Percentiles rank a stretch among this genome's conserved stretches.
These are phyloP conservation scores for Apostichopus californicus DNA, from an alignment of 35 echinoderm and acorn worm genomes.

Conservation along the genomic window DNA sequence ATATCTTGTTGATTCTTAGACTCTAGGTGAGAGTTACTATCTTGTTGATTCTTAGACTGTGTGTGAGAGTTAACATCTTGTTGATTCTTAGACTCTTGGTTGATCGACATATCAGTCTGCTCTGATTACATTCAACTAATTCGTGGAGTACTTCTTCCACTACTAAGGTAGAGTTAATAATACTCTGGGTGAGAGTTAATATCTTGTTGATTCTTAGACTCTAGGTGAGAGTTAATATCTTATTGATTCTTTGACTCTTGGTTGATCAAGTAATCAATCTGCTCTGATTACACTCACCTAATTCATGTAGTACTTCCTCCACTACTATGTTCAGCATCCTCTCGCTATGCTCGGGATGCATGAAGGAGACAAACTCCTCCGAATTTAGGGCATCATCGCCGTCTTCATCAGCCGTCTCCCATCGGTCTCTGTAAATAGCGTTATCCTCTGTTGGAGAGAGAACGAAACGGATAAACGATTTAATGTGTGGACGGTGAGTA, in stretches of 20 bases:
- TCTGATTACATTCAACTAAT: conserved; percentile 59
- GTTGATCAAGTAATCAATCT: too few species aligned
- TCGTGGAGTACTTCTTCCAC: conserved; percentile 92
- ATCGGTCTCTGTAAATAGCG: conserved; percentile 86
- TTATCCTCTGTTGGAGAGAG: conserved; percentile 71
- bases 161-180: too few species aligned
- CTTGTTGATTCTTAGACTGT: too few species aligned
- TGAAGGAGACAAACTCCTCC: conserved; percentile 88
- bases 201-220: too few species aligned
- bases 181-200: neutral
- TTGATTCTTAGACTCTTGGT: too few species aligned
- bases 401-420: conserved; percentile 88
- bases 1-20: too few species aligned
- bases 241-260: too few species aligned
- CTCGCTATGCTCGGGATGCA: conserved; percentile 95
- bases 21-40: too few species aligned
- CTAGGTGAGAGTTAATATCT: too few species aligned
- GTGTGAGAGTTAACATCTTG: too few species aligned
- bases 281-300: conserved; percentile 71
- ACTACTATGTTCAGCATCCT: conserved; percentile 85
- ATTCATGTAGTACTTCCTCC: conserved; percentile 88
- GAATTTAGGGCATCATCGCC: conserved; percentile 66
- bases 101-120: too few species aligned
- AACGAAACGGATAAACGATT: neutral
- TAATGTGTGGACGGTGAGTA: too few species aligned